Percentiles rank a stretch among this genome's conserved stretches.
Conservation (phyloP, 2,888 invertebrate species). For the Esperia sulphurella region DNA sequence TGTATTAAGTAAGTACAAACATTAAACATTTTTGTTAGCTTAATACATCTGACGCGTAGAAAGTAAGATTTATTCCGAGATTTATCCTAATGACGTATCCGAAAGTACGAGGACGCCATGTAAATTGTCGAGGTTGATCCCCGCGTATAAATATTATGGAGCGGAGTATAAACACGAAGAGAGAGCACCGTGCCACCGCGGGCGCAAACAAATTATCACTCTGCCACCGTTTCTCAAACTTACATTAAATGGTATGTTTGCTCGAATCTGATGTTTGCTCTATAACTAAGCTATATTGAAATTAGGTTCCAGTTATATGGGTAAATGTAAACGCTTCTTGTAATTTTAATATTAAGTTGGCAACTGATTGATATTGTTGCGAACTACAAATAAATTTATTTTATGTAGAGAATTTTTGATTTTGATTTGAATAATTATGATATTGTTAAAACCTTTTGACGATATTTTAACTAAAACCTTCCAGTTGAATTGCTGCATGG, state of each 20-base stretch:
- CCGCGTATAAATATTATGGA: conserved; percentile 58
- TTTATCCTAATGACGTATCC: conserved; percentile 42
- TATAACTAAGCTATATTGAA: conserved; percentile 11
- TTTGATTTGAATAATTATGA: too few species aligned
- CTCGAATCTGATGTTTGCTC: conserved; percentile 24
- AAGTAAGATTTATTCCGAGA: conserved; percentile 25
- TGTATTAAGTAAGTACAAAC: not conserved
- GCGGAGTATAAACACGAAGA: conserved; percentile 38
- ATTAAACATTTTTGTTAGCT: not conserved
- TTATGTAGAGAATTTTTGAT: too few species aligned
- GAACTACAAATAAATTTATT: too few species aligned
- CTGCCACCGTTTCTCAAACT: conserved; percentile 49
- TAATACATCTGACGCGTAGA: not conserved
- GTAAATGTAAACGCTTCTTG: not conserved
- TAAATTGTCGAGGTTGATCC: conserved; percentile 49
- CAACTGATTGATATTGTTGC: too few species aligned
- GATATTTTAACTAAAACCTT: too few species aligned
- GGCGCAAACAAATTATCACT: conserved; percentile 60
- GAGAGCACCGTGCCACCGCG: conserved; percentile 27
- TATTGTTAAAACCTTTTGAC: too few species aligned
- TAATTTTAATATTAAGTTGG: too few species aligned
- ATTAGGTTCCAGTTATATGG: not conserved
- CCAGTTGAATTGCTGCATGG: too few species aligned
- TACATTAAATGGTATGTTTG: conserved; percentile 36
- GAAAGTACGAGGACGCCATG: conserved; percentile 32